Conservation (phyloP, 2,113 vertebrate species). For the Spheniscus mendiculus region DNA sequence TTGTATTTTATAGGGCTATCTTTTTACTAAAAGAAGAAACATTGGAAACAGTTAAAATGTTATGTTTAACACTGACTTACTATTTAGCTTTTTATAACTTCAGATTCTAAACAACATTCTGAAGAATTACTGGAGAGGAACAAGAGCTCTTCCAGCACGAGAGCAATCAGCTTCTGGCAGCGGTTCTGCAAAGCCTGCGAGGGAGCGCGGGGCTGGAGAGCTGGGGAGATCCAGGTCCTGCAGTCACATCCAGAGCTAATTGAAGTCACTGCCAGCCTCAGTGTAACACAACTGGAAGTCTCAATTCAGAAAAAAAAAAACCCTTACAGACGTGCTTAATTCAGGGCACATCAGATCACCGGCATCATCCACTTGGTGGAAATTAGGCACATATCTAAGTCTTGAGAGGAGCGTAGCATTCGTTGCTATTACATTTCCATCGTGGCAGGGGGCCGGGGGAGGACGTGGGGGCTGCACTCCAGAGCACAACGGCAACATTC, state of each 20-base stretch:
- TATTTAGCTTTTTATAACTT: constrained; percentile 39
- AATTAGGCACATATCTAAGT: not conserved
- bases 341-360: not conserved
- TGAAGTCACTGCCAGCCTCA: not conserved
- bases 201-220: rapidly evolving
- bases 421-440: not conserved
- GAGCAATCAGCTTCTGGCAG: not conserved
- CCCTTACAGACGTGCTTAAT: not conserved
- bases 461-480: not conserved
- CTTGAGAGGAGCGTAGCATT: not conserved
- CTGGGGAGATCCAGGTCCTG: not conserved
- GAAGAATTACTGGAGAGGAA: not conserved
- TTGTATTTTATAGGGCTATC: constrained; percentile 27
- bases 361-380: not conserved
- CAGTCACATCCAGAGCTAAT: not conserved
- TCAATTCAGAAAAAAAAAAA: not conserved
- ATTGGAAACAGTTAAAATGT: constrained; percentile 30
- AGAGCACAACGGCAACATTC: not conserved
- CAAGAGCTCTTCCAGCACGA: not conserved
- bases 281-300: not conserved
- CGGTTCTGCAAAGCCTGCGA: not conserved
- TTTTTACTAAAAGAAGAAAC: constrained; percentile 38
- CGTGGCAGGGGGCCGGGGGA: not conserved
- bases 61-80: constrained; percentile 42
- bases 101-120: not conserved